Evolutionary conservation across 2,113 vertebrate species (phyloP).

Genomic region (Copsychus sechellarum): DNA sequence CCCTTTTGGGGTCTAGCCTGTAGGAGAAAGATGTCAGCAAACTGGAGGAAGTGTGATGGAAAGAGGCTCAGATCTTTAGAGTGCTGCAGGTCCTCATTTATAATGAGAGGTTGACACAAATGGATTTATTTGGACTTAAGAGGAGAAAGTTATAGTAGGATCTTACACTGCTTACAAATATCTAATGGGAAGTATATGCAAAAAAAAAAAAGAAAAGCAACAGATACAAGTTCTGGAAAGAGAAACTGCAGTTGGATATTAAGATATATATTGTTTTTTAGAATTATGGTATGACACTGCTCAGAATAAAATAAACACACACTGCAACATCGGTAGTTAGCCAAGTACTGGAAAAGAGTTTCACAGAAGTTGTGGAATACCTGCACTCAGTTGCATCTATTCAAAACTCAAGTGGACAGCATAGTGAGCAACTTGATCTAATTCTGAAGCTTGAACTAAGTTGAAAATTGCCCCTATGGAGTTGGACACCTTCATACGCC

Average conservation of each 20-base stretch:
- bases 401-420: neutral
- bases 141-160: neutral
- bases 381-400: neutral
- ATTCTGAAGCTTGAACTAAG: neutral
- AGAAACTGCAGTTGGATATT: neutral
- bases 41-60: neutral
- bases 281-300: neutral
- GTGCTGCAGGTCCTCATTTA: neutral
- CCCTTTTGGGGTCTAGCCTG: neutral
- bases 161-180: neutral
- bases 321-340: neutral
- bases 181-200: neutral
- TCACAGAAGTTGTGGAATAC: neutral
- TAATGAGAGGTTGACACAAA: neutral
- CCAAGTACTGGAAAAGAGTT: neutral
- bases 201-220: neutral
- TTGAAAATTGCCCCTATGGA: neutral
- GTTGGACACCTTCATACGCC: rapidly evolving
- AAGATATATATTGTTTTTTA: neutral
- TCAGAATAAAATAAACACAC: too few relatives aligned
- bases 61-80: neutral
- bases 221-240: neutral
- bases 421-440: neutral
- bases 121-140: neutral
- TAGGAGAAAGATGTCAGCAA: neutral